phyloP scores from a whole-genome alignment of 2,888 invertebrate genomes.

The Romanomermis culicivorax region DNA sequence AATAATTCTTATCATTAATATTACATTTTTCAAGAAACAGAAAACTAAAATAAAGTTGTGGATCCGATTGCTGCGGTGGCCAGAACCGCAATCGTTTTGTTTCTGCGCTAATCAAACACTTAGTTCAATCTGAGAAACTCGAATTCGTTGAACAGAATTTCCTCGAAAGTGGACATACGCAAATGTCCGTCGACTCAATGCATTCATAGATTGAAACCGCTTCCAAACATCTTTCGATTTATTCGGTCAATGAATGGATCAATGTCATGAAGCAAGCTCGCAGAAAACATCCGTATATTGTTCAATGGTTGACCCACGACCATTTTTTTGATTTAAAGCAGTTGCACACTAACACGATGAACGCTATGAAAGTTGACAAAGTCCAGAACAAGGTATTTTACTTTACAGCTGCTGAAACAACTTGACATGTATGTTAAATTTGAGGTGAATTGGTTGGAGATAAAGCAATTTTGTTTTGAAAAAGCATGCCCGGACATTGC shows the following conservation, averaged over 20 bases:
- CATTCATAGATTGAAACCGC: neutral
- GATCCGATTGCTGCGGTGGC: neutral
- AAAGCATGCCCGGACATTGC: neutral
- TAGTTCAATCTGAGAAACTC: neutral
- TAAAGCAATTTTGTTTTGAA: neutral
- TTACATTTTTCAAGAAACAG: neutral
- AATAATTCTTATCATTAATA: too few species aligned
- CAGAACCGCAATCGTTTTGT: constrained; percentile 2
- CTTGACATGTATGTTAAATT: too few species aligned
- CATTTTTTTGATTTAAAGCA: neutral
- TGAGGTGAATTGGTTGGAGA: neutral
- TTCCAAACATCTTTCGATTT: neutral
- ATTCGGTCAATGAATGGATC: neutral
- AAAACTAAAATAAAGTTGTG: neutral
- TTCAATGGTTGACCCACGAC: neutral
- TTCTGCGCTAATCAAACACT: neutral
- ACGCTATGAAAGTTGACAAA: neutral
- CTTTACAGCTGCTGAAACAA: too few species aligned
- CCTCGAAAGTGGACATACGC: constrained; percentile 8
- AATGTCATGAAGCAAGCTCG: neutral
- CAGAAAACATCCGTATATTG: neutral
- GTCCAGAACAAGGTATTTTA: too few species aligned
- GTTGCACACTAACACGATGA: neutral
- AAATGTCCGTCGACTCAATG: neutral
- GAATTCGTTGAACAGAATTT: constrained; percentile 6